Evolutionary conservation across 2,797 vertebrate species (phyloP).

Genomic region (Hydrocynus forskahlii): DNA sequence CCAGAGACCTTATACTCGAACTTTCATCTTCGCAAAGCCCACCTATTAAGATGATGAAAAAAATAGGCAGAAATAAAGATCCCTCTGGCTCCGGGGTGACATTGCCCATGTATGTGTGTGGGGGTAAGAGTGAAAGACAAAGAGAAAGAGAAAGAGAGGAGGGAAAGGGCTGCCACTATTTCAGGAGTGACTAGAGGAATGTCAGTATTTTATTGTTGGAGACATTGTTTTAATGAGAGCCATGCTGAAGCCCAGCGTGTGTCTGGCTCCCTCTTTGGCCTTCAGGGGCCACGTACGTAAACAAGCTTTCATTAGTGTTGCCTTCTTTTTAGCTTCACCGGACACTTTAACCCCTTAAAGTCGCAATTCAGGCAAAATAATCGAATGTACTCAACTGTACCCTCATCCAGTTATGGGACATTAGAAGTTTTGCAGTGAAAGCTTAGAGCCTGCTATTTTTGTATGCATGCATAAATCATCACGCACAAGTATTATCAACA

Average conservation of each 20-base stretch:
- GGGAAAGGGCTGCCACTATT: constrained; percentile 45
- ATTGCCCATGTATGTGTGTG: background rate
- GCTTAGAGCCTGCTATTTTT: background rate
- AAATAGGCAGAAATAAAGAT: background rate
- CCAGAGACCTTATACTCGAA: background rate
- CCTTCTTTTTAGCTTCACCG: constrained; percentile 47
- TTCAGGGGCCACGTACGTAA: constrained; percentile 61
- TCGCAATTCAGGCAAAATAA: constrained; percentile 50
- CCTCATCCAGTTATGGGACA: background rate
- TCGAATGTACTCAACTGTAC: constrained; percentile 21
- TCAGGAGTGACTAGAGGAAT: constrained; percentile 69
- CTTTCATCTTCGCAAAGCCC: background rate
- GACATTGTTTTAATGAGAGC: constrained; percentile 69
- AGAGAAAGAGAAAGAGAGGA: background rate
- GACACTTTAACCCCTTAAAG: constrained; percentile 61
- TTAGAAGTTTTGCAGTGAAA: background rate
- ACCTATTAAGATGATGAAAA: background rate
- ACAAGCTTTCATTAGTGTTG: constrained; percentile 70
- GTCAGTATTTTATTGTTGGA: constrained; percentile 57
- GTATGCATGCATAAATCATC: background rate
- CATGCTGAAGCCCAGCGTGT: constrained; percentile 57
- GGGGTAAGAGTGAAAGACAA: background rate
- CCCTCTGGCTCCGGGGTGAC: constrained; percentile 27
- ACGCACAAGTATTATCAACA: too few species aligned
- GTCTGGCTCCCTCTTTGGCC: constrained; percentile 37